These are phyloP conservation scores for Salmo trutta DNA, from an alignment of 2,797 vertebrate species.

Conservation along the genomic window DNA sequence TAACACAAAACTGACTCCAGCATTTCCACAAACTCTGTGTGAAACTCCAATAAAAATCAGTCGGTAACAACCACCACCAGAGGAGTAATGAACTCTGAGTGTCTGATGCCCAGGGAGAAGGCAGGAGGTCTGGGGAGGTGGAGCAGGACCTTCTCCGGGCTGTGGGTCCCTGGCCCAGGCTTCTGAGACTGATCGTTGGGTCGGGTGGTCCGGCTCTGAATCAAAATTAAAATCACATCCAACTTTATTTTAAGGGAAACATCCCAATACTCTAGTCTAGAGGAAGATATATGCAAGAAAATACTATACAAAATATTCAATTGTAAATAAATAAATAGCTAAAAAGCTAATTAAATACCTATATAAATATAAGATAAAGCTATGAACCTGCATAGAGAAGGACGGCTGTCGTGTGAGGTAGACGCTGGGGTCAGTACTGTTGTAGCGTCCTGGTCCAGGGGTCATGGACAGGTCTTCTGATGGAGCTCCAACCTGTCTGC, in stretches of 20 bases:
- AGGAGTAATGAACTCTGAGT: conserved; percentile 81
- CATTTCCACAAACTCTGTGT: neutral
- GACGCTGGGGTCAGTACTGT: conserved; percentile 75
- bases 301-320: neutral
- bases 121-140: conserved; percentile 77
- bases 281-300: neutral
- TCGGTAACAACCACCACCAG: conserved; percentile 70
- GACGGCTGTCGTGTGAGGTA: conserved; percentile 80
- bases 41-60: conserved; percentile 33
- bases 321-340: neutral
- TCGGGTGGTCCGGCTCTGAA: conserved; percentile 71
- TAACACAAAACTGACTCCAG: neutral
- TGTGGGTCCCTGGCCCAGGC: conserved; percentile 83
- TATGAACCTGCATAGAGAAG: conserved; percentile 76
- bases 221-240: neutral
- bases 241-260: neutral
- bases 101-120: conserved; percentile 81
- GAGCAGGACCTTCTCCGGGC: conserved; percentile 76
- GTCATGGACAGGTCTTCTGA: conserved; percentile 79
- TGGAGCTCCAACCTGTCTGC: conserved; percentile 60
- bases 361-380: neutral
- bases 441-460: conserved; percentile 83
- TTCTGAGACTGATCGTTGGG: conserved; percentile 47
- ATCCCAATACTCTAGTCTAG: neutral
- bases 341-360: neutral